phyloP scores from a whole-genome alignment of 2,888 invertebrate genomes.

The Cryptus viduatorius region DNA sequence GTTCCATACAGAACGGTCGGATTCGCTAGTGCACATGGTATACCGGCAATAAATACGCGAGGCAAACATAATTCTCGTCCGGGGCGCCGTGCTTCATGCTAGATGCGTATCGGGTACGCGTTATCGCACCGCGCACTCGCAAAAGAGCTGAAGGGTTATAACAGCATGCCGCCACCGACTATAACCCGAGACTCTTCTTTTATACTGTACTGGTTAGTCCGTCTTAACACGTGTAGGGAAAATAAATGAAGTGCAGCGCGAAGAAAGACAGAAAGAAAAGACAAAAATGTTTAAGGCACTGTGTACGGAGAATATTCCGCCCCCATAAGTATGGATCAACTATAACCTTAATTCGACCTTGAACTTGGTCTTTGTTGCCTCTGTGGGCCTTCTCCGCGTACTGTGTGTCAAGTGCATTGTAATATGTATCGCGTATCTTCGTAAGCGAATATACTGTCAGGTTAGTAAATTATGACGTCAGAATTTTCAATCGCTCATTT shows the following conservation, averaged over 20 bases:
- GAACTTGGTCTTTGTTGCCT: slow-evolving; percentile 18
- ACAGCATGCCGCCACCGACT: slow-evolving; percentile 36
- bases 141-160: slow-evolving; percentile 60
- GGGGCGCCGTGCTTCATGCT: slow-evolving; percentile 79
- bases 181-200: background rate
- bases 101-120: slow-evolving; percentile 80
- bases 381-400: slow-evolving; percentile 12
- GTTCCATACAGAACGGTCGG: slow-evolving; percentile 29
- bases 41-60: slow-evolving; percentile 78
- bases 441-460: too few relatives aligned
- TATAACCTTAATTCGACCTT: slow-evolving; percentile 42
- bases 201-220: background rate
- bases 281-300: background rate
- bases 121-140: slow-evolving; percentile 76
- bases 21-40: slow-evolving; percentile 34
- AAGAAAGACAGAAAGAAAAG: background rate
- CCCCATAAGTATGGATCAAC: slow-evolving; percentile 26
- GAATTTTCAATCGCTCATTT: background rate
- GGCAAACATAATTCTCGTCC: slow-evolving; percentile 75
- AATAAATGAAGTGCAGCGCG: background rate
- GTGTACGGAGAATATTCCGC: slow-evolving; percentile 23
- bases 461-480: too few relatives aligned
- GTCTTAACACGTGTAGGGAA: slow-evolving; percentile 11
- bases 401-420: background rate
- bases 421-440: background rate